Conservation (phyloP, 2,113 vertebrate species). For the Ariopsis seemanni region DNA sequence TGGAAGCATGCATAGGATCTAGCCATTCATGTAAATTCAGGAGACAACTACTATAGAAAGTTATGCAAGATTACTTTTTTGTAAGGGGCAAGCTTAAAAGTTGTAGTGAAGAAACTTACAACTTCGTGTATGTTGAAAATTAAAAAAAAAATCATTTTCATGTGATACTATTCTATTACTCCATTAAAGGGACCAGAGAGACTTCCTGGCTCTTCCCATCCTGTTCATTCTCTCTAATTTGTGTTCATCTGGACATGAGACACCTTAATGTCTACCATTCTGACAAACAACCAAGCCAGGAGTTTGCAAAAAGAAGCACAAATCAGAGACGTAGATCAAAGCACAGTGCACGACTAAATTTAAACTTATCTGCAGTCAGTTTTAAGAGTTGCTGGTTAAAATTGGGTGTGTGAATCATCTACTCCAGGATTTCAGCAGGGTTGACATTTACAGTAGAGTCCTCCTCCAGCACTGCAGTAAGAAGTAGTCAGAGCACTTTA, state of each 20-base stretch:
- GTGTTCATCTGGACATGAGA: slow-evolving; percentile 15
- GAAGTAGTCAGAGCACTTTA: background rate
- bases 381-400: slow-evolving; percentile 16
- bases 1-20: background rate
- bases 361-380: slow-evolving; percentile 20
- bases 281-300: background rate
- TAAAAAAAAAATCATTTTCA: too few species aligned
- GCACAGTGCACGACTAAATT: background rate
- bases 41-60: background rate
- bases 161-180: background rate
- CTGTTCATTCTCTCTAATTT: slow-evolving; percentile 13
- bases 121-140: background rate
- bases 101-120: background rate
- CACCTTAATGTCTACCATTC: slow-evolving; percentile 23
- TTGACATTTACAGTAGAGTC: slow-evolving; percentile 53
- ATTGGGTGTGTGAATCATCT: slow-evolving; percentile 41
- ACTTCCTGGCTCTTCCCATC: background rate
- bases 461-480: slow-evolving; percentile 28
- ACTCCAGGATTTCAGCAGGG: slow-evolving; percentile 44
- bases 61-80: background rate
- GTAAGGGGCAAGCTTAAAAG: background rate
- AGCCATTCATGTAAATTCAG: background rate
- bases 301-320: background rate
- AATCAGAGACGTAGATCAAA: background rate
- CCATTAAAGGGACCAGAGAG: background rate